phyloP scores from a whole-genome alignment of 2,113 vertebrate species.

The Platysternon megacephalum region DNA sequence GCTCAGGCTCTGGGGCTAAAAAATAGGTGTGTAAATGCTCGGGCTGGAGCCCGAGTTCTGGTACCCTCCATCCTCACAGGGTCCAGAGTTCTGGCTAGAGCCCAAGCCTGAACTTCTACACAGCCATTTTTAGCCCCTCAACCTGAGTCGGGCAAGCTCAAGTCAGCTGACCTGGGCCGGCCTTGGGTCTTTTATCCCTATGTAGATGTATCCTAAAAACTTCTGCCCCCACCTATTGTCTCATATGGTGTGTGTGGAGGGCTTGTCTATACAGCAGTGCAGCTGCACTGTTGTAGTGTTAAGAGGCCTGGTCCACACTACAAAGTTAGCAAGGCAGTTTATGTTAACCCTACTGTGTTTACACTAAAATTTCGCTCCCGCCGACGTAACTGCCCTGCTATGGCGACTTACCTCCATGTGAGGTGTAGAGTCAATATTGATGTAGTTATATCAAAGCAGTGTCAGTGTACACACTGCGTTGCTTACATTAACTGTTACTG shows the following conservation, averaged over 20 bases:
- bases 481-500: neutral
- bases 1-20: neutral
- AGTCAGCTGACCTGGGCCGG: neutral
- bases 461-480: neutral
- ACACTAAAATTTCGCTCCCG: no score
- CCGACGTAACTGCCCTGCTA: neutral
- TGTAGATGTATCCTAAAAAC: neutral
- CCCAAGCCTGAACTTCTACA: neutral
- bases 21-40: no score
- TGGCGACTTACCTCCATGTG: neutral
- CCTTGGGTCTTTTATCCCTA: neutral
- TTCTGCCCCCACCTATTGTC: neutral
- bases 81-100: no score
- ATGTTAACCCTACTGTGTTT: neutral
- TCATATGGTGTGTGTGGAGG: neutral
- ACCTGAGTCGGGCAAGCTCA: neutral
- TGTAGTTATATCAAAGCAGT: neutral
- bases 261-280: neutral
- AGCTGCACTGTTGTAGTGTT: neutral
- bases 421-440: neutral
- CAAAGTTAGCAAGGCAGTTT: neutral
- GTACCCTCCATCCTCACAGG: no score
- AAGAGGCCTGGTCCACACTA: neutral
- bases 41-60: neutral
- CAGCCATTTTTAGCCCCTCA: neutral